Evolutionary conservation across 2,888 invertebrate genomes (phyloP).

Genomic region (Scaptomyza cyrtandrae): DNA sequence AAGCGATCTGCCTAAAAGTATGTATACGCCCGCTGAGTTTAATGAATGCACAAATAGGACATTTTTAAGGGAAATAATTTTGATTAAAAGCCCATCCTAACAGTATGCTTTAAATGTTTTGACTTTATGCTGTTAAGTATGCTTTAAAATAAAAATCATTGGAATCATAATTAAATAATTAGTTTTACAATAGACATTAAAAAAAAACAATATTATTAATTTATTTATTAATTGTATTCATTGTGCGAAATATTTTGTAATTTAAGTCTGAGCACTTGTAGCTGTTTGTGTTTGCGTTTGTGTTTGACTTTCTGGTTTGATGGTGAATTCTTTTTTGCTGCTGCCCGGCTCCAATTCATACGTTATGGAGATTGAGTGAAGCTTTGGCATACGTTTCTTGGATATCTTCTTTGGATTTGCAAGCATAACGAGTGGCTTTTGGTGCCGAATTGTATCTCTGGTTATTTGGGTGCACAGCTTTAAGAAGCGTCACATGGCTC

Average conservation of each 20-base stretch:
- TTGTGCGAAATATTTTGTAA: constrained; percentile 12
- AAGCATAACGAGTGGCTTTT: constrained; percentile 44
- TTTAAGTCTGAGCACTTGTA: constrained; percentile 5
- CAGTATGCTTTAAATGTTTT: not conserved
- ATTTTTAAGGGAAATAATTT: not conserved
- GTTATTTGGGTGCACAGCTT: constrained; percentile 75
- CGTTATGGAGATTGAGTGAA: constrained; percentile 72
- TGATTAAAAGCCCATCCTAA: not conserved
- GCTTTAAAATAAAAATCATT: too few relatives aligned
- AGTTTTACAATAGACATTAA: too few relatives aligned
- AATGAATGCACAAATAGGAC: not conserved
- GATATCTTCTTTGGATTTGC: constrained; percentile 39
- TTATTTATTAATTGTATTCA: constrained; percentile 2
- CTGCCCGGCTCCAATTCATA: constrained; percentile 64
- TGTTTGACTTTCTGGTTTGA: constrained; percentile 28
- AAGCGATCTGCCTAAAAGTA: too few relatives aligned
- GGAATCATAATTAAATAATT: too few relatives aligned
- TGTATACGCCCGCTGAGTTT: too few relatives aligned
- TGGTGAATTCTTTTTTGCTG: constrained; percentile 6
- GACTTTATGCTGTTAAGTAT: too few relatives aligned
- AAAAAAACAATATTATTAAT: too few relatives aligned
- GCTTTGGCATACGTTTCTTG: constrained; percentile 54
- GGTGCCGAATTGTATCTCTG: constrained; percentile 66
- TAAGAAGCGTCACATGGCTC: constrained; percentile 80
- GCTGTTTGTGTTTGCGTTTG: constrained; percentile 7